Conservation (phyloP, 2,888 invertebrate species). For the Callimorpha dominula region DNA sequence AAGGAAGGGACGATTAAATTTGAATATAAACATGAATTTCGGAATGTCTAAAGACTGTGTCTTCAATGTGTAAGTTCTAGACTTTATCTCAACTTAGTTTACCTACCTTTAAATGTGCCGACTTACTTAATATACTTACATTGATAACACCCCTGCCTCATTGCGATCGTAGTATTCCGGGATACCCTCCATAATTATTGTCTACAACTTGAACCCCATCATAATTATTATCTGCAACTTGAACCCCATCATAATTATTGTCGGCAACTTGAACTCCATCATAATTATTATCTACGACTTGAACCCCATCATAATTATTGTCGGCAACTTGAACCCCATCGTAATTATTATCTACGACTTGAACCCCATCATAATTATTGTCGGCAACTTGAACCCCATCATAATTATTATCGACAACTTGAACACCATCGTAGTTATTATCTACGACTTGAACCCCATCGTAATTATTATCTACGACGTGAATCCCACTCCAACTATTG, state of each 20-base stretch:
- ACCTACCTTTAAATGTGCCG: too few relatives aligned
- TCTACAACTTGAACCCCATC: constrained; percentile 17
- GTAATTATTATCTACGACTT: not conserved
- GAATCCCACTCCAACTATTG: not conserved
- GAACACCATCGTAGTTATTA: not conserved
- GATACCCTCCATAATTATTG: constrained; percentile 23
- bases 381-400: not conserved
- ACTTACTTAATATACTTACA: not conserved
- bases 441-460: not conserved
- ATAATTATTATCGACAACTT: not conserved
- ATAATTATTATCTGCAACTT: constrained; percentile 33
- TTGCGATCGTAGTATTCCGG: constrained; percentile 2
- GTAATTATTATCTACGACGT: not conserved
- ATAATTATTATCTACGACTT: constrained; percentile 11
- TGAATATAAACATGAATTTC: too few relatives aligned
- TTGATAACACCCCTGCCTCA: not conserved
- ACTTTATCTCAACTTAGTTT: too few relatives aligned
- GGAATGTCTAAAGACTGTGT: too few relatives aligned
- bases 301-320: not conserved
- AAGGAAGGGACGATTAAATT: too few relatives aligned
- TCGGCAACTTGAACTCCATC: constrained; percentile 22
- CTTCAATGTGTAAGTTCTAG: too few relatives aligned
- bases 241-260: constrained; percentile 14
- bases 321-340: constrained; percentile 5
- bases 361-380: not conserved